Evolutionary conservation across 2,888 invertebrate genomes (phyloP).

Genomic region (Pachymerium ferrugineum): DNA sequence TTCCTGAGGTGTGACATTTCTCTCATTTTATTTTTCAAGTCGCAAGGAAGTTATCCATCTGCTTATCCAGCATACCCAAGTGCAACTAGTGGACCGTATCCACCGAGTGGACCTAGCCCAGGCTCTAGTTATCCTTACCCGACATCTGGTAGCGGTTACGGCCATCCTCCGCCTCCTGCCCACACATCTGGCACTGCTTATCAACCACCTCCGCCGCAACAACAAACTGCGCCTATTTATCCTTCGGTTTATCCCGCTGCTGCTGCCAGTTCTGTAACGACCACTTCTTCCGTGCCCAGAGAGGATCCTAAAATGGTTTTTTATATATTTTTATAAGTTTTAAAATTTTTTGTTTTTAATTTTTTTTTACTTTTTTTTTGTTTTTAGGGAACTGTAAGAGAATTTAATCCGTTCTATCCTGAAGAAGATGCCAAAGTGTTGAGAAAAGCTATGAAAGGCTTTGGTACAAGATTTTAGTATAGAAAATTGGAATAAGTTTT

Average conservation of each 20-base stretch:
- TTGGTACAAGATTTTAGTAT: slow-evolving; percentile 71
- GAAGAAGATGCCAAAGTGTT: slow-evolving; percentile 71
- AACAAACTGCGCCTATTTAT: not conserved
- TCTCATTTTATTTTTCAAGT: too few species aligned
- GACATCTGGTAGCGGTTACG: not conserved
- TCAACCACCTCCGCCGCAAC: not conserved
- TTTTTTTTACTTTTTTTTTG: not conserved
- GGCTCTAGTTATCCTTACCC: not conserved
- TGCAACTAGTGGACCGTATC: too few species aligned
- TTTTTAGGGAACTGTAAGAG: slow-evolving; percentile 57
- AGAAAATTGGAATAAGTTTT: too few species aligned
- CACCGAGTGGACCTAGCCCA: not conserved
- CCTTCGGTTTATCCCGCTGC: not conserved
- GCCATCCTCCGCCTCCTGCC: not conserved
- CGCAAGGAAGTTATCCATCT: too few species aligned
- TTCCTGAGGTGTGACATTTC: too few species aligned
- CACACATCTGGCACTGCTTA: not conserved
- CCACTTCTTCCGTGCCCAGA: not conserved
- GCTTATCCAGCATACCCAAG: too few species aligned
- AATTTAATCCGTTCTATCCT: slow-evolving; percentile 71
- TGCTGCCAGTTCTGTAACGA: not conserved
- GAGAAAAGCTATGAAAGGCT: slow-evolving; percentile 87
- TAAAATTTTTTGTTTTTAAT: not conserved
- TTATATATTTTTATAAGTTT: too few species aligned
- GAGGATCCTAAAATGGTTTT: not conserved